phyloP scores from a whole-genome alignment of 1,140 invertebrate species.

The Platyscapa corneri region DNA sequence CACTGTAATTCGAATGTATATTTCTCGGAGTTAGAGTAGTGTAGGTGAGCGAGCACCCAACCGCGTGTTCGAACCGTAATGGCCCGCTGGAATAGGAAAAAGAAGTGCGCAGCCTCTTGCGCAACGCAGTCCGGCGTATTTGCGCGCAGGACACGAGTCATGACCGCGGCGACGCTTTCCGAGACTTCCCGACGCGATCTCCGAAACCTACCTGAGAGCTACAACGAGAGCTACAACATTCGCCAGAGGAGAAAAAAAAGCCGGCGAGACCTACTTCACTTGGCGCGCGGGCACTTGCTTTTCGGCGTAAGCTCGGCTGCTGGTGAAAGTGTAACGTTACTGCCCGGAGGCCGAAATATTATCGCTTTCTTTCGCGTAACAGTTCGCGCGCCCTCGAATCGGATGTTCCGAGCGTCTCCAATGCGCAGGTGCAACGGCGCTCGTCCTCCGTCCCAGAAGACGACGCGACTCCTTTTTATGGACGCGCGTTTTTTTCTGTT shows the following conservation, averaged over 20 bases:
- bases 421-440: not conserved
- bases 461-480: not conserved
- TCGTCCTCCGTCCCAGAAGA: not conserved
- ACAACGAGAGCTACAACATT: not conserved
- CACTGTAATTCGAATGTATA: not conserved
- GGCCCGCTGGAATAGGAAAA: not conserved
- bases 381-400: not conserved
- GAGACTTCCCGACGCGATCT: not conserved
- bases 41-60: not conserved
- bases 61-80: not conserved
- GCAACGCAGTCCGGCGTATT: not conserved
- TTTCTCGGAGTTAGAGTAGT: not conserved
- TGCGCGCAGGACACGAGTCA: not conserved
- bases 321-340: slow-evolving; percentile 19
- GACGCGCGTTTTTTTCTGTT: too few species aligned
- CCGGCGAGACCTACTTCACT: not conserved
- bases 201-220: not conserved
- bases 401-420: not conserved
- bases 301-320: not conserved
- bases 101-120: not conserved
- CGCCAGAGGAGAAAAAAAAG: not conserved
- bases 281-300: too few species aligned
- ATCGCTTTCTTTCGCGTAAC: slow-evolving; percentile 15
- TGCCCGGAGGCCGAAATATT: not conserved
- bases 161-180: not conserved